Conservation (phyloP, 2,888 invertebrate genomes). For the Caenorhabditis macrosperma region DNA sequence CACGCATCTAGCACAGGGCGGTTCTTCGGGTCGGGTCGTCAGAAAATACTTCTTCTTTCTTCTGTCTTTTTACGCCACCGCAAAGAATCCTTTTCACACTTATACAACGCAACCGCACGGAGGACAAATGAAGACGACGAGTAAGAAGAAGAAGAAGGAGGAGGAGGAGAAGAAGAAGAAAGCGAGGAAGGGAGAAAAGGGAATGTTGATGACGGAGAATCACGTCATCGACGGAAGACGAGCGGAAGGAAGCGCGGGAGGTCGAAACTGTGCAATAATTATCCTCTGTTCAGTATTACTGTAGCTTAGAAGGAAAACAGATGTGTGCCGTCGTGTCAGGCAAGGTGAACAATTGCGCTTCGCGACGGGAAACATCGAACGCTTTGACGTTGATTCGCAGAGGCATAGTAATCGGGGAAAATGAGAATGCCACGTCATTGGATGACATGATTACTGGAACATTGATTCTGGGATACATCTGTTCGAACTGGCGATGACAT, state of each 20-base stretch:
- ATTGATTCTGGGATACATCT: too few species aligned
- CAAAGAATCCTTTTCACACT: slow-evolving; percentile 50
- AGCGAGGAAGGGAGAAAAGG: slow-evolving; percentile 11
- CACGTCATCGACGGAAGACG: slow-evolving; percentile 37
- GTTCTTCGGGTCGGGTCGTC: slow-evolving; percentile 42
- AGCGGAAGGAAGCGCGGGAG: slow-evolving; percentile 12
- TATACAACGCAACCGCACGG: slow-evolving; percentile 23
- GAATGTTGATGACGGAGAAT: slow-evolving; percentile 37
- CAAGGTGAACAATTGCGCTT: not conserved
- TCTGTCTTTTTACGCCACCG: slow-evolving; percentile 40
- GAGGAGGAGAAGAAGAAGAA: slow-evolving; percentile 11
- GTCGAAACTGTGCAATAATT: slow-evolving; percentile 10
- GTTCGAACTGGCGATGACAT: too few species aligned
- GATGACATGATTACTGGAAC: not conserved
- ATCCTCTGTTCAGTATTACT: not conserved
- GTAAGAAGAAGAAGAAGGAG: slow-evolving; percentile 9
- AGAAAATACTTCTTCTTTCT: slow-evolving; percentile 47
- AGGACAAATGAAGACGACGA: slow-evolving; percentile 29
- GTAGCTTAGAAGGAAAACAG: not conserved
- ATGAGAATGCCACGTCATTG: not conserved
- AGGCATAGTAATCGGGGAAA: not conserved
- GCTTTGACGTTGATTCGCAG: not conserved
- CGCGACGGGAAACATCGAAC: not conserved
- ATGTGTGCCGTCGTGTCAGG: not conserved
- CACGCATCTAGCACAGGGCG: slow-evolving; percentile 23